A percentile compares a stretch with the other conserved stretches of the same genome.
Conservation (phyloP, 2,797 vertebrate species). For the Gymnodraco acuticeps region DNA sequence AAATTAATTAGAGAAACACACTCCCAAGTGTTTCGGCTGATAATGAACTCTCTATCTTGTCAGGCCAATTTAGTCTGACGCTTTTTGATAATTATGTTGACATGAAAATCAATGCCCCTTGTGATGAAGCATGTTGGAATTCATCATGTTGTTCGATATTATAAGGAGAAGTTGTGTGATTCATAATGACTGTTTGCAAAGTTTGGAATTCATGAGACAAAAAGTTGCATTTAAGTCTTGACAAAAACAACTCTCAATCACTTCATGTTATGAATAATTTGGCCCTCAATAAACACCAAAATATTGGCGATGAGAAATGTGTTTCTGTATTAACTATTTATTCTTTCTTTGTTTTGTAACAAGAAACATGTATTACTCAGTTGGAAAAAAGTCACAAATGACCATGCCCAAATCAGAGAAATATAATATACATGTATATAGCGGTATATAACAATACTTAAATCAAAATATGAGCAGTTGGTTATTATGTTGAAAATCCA, state of each 20-base stretch:
- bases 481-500: background rate
- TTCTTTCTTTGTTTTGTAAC: background rate
- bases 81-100: conserved; percentile 85
- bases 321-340: background rate
- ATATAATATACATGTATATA: too few species aligned
- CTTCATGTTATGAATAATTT: background rate
- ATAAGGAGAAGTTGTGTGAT: conserved; percentile 4
- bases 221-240: background rate
- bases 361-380: background rate
- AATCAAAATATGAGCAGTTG: background rate
- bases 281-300: background rate
- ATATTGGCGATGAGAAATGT: background rate
- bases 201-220: background rate
- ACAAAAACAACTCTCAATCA: background rate
- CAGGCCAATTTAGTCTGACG: conserved; percentile 80
- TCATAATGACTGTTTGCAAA: conserved; percentile 9
- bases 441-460: too few species aligned
- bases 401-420: too few species aligned
- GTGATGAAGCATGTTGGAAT: conserved; percentile 68
- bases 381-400: background rate
- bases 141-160: conserved; percentile 45
- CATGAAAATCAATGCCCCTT: conserved; percentile 83
- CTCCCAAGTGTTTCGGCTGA: conserved; percentile 86
- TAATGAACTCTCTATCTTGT: conserved; percentile 87
- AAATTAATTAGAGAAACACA: conserved; percentile 87